These are phyloP conservation scores for Pseudorhombus dupliciocellatus DNA, from an alignment of 2,113 vertebrate genomes.

Conservation along the genomic window DNA sequence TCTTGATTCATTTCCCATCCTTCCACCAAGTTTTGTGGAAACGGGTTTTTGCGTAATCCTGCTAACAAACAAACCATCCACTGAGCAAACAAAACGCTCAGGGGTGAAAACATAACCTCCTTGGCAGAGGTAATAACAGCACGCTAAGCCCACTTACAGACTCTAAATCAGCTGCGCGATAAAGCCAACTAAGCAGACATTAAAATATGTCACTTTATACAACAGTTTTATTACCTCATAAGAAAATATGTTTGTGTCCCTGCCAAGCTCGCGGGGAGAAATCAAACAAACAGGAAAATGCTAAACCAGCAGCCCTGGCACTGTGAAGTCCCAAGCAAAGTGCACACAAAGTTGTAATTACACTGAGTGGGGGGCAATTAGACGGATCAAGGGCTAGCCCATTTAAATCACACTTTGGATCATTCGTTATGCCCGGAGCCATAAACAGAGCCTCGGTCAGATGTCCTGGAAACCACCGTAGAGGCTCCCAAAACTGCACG, in stretches of 20 bases:
- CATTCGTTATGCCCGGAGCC: constrained; percentile 55
- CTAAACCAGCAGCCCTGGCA: constrained; percentile 28
- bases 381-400: constrained; percentile 37
- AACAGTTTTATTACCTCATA: constrained; percentile 15
- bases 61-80: neutral
- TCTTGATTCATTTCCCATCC: neutral
- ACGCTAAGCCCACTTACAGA: neutral
- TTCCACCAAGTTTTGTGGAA: neutral
- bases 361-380: constrained; percentile 63
- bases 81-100: neutral
- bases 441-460: constrained; percentile 44
- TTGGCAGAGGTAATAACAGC: neutral
- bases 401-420: constrained; percentile 61
- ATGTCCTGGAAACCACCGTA: constrained; percentile 49
- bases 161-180: neutral
- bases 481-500: constrained; percentile 50
- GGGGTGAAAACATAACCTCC: constrained; percentile 1
- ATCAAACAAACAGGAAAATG: constrained; percentile 40
- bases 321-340: constrained; percentile 46
- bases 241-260: constrained; percentile 3
- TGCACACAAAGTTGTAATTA: constrained; percentile 63
- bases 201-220: constrained; percentile 12
- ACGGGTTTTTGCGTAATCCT: neutral
- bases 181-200: constrained; percentile 12
- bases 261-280: constrained; percentile 8